Evolutionary conservation across 1,140 invertebrate species (phyloP).

Genomic region (Archegozetes longisetosus): DNA sequence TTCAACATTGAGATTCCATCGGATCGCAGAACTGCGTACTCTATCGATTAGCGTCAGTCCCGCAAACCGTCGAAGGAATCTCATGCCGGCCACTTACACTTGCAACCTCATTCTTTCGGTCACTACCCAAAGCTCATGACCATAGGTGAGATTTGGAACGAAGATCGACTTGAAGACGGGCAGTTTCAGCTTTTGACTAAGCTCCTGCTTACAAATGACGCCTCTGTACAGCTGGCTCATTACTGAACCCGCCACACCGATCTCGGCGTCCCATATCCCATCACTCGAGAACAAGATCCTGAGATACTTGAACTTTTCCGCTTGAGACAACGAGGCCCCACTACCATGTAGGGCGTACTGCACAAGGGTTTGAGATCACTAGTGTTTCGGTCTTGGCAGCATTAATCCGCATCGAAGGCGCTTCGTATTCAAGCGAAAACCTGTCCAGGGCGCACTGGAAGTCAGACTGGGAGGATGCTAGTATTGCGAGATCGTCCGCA

Average conservation of each 20-base stretch:
- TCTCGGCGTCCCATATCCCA: background rate
- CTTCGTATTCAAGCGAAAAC: background rate
- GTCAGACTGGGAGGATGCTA: background rate
- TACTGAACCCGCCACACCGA: background rate
- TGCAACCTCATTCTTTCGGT: too few relatives aligned
- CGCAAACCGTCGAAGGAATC: background rate
- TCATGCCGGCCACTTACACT: background rate
- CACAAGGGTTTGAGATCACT: background rate
- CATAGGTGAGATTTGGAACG: background rate
- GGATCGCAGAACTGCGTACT: background rate
- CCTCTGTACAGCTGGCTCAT: background rate
- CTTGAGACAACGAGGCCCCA: background rate
- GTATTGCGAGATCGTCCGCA: background rate
- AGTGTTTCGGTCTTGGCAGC: background rate
- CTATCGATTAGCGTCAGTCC: background rate
- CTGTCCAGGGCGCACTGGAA: background rate
- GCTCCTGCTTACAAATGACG: background rate
- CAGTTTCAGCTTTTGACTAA: background rate
- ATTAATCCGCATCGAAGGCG: background rate
- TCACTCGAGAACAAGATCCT: background rate
- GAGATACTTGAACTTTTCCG: background rate
- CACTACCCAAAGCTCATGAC: background rate
- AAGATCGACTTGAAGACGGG: background rate
- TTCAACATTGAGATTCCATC: background rate
- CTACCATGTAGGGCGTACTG: background rate